A percentile compares a stretch with the other conserved stretches of the same genome.
Evolutionary conservation across 2,888 invertebrate species (phyloP).

Genomic region (Rhingia campestris): DNA sequence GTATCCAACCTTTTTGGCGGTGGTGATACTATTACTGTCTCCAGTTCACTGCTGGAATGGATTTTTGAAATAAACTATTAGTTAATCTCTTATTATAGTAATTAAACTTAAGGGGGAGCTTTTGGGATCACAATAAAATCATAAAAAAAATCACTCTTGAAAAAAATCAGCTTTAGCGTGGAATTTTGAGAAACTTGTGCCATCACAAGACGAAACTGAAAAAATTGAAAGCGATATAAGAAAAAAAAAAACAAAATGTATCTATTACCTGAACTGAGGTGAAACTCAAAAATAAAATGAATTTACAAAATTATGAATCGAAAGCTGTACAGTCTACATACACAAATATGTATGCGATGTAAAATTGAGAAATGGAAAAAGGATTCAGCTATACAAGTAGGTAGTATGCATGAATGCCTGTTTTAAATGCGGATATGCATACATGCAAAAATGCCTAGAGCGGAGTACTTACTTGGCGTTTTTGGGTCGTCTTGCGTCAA

Average conservation of each 20-base stretch:
- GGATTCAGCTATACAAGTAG: conserved; percentile 12
- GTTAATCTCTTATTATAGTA: conserved; percentile 56
- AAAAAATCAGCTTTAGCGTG: conserved; percentile 55
- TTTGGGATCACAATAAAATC: conserved; percentile 55
- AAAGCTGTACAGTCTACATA: conserved; percentile 48
- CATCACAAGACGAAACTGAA: conserved; percentile 37
- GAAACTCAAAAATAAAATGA: background rate
- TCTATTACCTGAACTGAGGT: conserved; percentile 21
- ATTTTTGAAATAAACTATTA: conserved; percentile 76
- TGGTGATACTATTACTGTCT: conserved; percentile 79
- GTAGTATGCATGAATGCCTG: conserved; percentile 42
- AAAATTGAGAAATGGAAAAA: conserved; percentile 44
- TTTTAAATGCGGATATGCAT: conserved; percentile 44
- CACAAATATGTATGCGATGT: conserved; percentile 56
- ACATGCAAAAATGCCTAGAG: conserved; percentile 44
- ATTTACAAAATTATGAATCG: conserved; percentile 34
- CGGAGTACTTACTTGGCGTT: conserved; percentile 92
- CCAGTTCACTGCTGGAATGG: conserved; percentile 82
- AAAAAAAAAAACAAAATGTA: background rate
- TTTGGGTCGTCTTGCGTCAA: conserved; percentile 86
- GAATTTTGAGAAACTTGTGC: conserved; percentile 31
- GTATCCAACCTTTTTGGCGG: conserved; percentile 82
- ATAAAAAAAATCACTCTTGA: conserved; percentile 20
- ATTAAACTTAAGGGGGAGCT: conserved; percentile 30
- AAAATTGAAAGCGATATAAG: conserved; percentile 27